These are phyloP conservation scores for Rhinichthys klamathensis DNA, from an alignment of 2,113 vertebrate species.

Conservation along the genomic window DNA sequence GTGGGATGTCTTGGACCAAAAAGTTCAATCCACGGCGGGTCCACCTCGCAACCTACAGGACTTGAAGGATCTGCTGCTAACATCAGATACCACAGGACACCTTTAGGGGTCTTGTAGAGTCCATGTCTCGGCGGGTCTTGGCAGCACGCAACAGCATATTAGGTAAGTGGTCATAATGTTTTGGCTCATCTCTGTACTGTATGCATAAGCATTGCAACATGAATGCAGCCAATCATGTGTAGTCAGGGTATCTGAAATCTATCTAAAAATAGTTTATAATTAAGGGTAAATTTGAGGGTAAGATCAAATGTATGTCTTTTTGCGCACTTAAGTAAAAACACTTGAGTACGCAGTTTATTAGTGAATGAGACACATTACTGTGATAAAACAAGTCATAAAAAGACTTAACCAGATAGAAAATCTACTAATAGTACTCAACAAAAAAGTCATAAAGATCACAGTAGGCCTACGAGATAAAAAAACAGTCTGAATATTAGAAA, in stretches of 20 bases:
- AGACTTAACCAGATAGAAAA: background rate
- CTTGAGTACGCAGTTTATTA: background rate
- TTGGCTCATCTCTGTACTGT: too few species aligned
- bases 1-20: too few species aligned
- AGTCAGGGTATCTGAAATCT: background rate
- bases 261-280: background rate
- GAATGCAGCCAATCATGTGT: background rate
- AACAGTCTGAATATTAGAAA: conserved; percentile 3
- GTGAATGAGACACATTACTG: background rate
- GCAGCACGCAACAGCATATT: too few species aligned
- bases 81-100: too few species aligned
- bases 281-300: background rate
- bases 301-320: background rate
- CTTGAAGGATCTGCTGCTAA: too few species aligned
- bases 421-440: background rate
- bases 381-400: conserved; percentile 1
- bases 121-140: too few species aligned
- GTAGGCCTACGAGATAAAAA: background rate
- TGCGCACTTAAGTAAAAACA: background rate
- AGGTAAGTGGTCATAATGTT: too few species aligned
- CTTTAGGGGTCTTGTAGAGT: too few species aligned
- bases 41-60: too few species aligned
- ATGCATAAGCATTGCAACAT: background rate
- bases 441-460: background rate
- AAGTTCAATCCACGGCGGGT: too few species aligned